phyloP scores from a whole-genome alignment of 1,140 invertebrate species.

The Mylabris phalerata region DNA sequence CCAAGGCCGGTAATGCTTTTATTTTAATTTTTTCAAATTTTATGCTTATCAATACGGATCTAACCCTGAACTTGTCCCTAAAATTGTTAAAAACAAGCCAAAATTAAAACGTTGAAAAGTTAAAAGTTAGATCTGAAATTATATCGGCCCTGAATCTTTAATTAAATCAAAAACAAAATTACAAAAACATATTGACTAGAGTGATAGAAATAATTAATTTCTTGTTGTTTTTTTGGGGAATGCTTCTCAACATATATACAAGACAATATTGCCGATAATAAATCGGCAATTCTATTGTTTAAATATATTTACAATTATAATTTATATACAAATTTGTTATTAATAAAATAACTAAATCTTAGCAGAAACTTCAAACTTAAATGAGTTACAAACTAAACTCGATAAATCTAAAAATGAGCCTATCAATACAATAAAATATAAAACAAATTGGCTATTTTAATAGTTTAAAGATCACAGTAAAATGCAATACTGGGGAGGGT shows the following conservation, averaged over 20 bases:
- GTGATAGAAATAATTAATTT: constrained; percentile 18
- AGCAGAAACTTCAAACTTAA: too few relatives aligned
- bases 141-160: neutral
- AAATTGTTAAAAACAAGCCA: constrained; percentile 1
- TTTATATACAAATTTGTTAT: constrained; percentile 13
- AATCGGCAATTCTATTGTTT: constrained; percentile 16
- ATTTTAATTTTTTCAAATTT: neutral
- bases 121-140: neutral
- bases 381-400: too few relatives aligned
- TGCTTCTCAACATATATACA: constrained; percentile 25
- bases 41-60: too few relatives aligned
- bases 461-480: constrained; percentile 12
- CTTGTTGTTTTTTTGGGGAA: constrained; percentile 10
- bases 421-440: too few relatives aligned
- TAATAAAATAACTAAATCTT: neutral
- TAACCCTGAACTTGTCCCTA: neutral
- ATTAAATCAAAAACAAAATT: too few relatives aligned
- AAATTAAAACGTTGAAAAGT: neutral
- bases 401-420: too few relatives aligned
- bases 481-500: constrained; percentile 13
- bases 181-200: constrained; percentile 19
- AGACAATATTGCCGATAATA: neutral
- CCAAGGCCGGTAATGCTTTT: constrained; percentile 7
- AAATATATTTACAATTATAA: constrained; percentile 10
- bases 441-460: too few relatives aligned